Base-by-base conservation (phyloP, 2,888 invertebrate species). In the Drosophila tripunctata region DNA sequence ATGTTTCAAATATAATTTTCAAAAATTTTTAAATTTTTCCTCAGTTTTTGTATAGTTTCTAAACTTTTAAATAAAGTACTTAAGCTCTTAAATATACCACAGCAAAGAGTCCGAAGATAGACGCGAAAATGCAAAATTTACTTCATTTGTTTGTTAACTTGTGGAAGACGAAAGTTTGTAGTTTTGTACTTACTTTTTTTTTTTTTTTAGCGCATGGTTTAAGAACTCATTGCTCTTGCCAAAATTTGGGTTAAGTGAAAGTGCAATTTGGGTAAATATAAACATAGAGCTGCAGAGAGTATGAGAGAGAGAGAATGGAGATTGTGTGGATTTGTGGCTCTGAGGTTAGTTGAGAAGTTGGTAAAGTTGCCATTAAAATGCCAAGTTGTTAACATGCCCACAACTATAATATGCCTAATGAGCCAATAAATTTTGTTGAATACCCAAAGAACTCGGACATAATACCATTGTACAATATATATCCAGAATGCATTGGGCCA, bases 331-430 rank as follows among this genome's bases (percentile, higher is more conserved):
- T 33, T 21, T 50, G 33, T 15, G 17, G 10, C n/a, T 30, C 21
- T 54, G 44, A 7, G 40, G 36, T 62, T 36, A 33, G 45, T 19
- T 33, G 33, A 33, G 33, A 47, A 54, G 24, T 69, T 69, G 40
- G 21, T 55, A 24, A 51, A 31, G 44, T 27, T 35, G 57, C 43
- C 71, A 75, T 73, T 73, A 75, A 75, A 75, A 66, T 44, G 66
- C 72, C 71, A 75, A 65, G 75, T 57, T 69, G 75, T 72, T 75
- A 73, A 57, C 75, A 66, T 75, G 66, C 35, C 65, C 66, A 41
- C 80, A 76, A 73, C 84, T 69, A 83, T 72, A 79, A 78, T 50
- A 50, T 77, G 70, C 67, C 86, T 81, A 85, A 85, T 81, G 83
- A 81, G 86, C 76, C 76, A 85, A 81, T 81, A 81, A 81, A 81